Evolutionary conservation across 2,797 vertebrate genomes (phyloP).

Genomic region (Mallotus villosus): DNA sequence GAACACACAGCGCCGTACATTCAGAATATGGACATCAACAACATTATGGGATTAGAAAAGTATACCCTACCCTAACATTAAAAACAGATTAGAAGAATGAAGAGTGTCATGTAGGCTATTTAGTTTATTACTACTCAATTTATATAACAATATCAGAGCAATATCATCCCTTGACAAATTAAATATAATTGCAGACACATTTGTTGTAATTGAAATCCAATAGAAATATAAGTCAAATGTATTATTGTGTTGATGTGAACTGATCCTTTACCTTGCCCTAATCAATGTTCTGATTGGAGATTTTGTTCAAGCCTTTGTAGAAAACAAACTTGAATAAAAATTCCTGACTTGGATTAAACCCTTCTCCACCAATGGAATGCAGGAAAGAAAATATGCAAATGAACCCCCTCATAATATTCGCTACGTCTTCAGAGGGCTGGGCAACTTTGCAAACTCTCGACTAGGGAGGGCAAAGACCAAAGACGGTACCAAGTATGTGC

Average conservation of each 20-base stretch:
- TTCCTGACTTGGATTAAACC: slow-evolving; percentile 6
- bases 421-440: slow-evolving; percentile 43
- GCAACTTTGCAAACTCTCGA: slow-evolving; percentile 55
- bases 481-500: slow-evolving; percentile 17
- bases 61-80: too few species aligned
- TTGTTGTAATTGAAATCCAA: too few species aligned
- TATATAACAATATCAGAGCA: not conserved
- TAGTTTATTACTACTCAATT: not conserved
- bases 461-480: slow-evolving; percentile 11
- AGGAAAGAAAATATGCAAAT: slow-evolving; percentile 73
- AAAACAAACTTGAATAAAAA: not conserved
- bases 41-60: not conserved
- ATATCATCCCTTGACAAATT: not conserved
- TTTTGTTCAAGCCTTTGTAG: too few species aligned
- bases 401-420: slow-evolving; percentile 39
- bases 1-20: not conserved
- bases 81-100: too few species aligned
- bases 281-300: not conserved
- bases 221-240: not conserved
- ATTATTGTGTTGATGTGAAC: not conserved
- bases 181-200: too few species aligned
- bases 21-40: not conserved
- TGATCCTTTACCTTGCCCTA: too few species aligned
- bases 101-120: not conserved
- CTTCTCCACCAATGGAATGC: slow-evolving; percentile 52